Evolutionary conservation across 2,113 vertebrate species (phyloP).

Genomic region (Abramis brama): DNA sequence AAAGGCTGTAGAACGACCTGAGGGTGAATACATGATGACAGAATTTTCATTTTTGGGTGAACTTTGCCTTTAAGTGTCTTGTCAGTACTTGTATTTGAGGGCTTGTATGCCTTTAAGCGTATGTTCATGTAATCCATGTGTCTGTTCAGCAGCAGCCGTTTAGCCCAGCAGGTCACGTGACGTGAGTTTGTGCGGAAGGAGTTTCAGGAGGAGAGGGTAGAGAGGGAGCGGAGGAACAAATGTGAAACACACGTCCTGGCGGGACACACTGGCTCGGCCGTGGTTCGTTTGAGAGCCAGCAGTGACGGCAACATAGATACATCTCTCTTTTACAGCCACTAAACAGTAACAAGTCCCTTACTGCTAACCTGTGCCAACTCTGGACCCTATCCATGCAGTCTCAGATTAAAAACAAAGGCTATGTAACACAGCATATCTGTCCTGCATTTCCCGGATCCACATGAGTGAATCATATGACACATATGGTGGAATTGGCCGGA

Average conservation of each 20-base stretch:
- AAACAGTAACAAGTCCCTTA: slow-evolving; percentile 29
- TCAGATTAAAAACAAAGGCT: slow-evolving; percentile 6
- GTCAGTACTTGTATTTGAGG: neutral
- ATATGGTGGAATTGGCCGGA: slow-evolving; percentile 32
- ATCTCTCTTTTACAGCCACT: slow-evolving; percentile 23
- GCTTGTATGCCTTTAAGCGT: slow-evolving; percentile 16
- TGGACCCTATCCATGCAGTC: neutral
- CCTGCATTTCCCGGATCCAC: neutral
- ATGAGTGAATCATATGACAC: slow-evolving; percentile 29
- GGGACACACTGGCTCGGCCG: slow-evolving; percentile 48
- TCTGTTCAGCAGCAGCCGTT: slow-evolving; percentile 18
- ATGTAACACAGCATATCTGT: neutral
- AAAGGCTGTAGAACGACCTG: neutral
- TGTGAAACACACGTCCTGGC: slow-evolving; percentile 58
- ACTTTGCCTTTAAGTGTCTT: neutral
- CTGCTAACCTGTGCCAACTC: neutral
- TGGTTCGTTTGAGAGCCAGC: slow-evolving; percentile 40
- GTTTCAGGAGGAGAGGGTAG: slow-evolving; percentile 27
- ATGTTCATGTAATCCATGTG: slow-evolving; percentile 4
- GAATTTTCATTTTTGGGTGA: neutral
- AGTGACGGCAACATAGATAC: slow-evolving; percentile 41
- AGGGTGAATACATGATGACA: neutral
- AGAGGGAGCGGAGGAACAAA: slow-evolving; percentile 42
- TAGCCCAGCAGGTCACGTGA: slow-evolving; percentile 22
- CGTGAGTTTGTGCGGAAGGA: neutral